These are phyloP conservation scores for Girardinichthys multiradiatus DNA, from an alignment of 2,113 vertebrate species.

Conservation along the genomic window DNA sequence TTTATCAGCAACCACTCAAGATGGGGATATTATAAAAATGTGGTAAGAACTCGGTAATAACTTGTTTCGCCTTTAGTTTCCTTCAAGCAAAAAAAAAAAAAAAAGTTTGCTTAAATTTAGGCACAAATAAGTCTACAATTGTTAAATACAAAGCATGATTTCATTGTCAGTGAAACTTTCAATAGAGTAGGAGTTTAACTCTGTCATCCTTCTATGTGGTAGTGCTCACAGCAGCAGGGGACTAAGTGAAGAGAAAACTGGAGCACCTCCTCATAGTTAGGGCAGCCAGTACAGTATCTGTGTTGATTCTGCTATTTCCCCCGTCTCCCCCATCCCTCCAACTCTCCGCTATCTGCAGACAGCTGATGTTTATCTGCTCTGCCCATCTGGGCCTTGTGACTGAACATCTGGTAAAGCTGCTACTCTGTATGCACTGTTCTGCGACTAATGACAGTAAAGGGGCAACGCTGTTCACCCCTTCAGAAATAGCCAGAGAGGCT, in stretches of 20 bases:
- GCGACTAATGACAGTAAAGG: slow-evolving; percentile 51
- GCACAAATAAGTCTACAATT: too few relatives aligned
- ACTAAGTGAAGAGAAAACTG: slow-evolving; percentile 37
- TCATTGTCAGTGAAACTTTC: slow-evolving; percentile 4
- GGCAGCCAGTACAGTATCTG: slow-evolving; percentile 26
- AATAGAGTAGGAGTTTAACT: slow-evolving; percentile 19
- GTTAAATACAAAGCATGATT: not conserved
- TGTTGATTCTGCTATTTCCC: slow-evolving; percentile 49
- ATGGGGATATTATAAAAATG: not conserved
- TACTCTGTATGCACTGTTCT: slow-evolving; percentile 45
- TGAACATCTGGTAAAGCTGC: slow-evolving; percentile 72
- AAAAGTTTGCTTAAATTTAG: too few relatives aligned
- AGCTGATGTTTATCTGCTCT: slow-evolving; percentile 71
- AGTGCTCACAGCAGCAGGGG: slow-evolving; percentile 27
- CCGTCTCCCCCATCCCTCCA: slow-evolving; percentile 17
- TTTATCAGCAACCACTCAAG: not conserved
- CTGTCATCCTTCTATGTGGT: slow-evolving; percentile 37
- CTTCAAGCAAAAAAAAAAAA: not conserved
- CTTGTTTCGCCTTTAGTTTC: not conserved
- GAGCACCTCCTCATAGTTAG: slow-evolving; percentile 41
- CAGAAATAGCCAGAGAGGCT: slow-evolving; percentile 27
- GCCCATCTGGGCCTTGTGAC: slow-evolving; percentile 71
- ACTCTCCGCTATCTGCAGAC: slow-evolving; percentile 49
- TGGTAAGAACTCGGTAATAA: not conserved
- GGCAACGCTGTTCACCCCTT: slow-evolving; percentile 41